Evolutionary conservation across 2,888 invertebrate genomes (phyloP), one percentile per base, ranked within the genome.

Genomic region (Meteorus colon): DNA sequence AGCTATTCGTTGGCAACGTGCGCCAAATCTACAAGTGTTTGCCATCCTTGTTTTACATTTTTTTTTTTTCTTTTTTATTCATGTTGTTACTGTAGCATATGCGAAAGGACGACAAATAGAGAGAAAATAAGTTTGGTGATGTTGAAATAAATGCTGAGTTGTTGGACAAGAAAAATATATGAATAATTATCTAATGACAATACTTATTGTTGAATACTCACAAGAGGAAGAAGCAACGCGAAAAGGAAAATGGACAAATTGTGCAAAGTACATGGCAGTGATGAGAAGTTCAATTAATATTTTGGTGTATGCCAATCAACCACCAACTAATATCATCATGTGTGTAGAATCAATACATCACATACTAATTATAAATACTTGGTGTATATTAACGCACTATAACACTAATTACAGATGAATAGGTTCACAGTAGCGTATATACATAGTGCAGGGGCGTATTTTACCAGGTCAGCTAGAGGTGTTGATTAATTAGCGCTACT

Each of bases 401-500:
- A 81, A 84, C 86, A 87, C 88, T 89, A 89, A 89, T 89, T 89
- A 89, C 86, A 84, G 80, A 19, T 84, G 82, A 79, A 76, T 73
- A 69, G 41, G 51, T 62, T 34, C 67, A 60, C 65, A 66, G 68
- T 29, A 73, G 19, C 31, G 51, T 55, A 72, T 60, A 24, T 51
- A 60, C 41, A 14, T 19, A 16, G 19, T 48, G 37, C 51, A 41
- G 41, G 31, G 29, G 65, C 62, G 41, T 37, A 65, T 65, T 70
- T 60, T 70, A 75, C 77, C 81, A 84, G 79, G 81, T 82, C 81
- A 80, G 82, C 84, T 82, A 81, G 84, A 86, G 88, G 86, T 88
- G 87, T 89, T 89, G 89, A 89, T 89, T 89, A 89, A 88, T 89
- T 88, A 89, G 85, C 88, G 85, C 83, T 85, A 85, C 86, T 87